Conservation (phyloP, 1,140 invertebrate species). For the Drosophila ohnishii region DNA sequence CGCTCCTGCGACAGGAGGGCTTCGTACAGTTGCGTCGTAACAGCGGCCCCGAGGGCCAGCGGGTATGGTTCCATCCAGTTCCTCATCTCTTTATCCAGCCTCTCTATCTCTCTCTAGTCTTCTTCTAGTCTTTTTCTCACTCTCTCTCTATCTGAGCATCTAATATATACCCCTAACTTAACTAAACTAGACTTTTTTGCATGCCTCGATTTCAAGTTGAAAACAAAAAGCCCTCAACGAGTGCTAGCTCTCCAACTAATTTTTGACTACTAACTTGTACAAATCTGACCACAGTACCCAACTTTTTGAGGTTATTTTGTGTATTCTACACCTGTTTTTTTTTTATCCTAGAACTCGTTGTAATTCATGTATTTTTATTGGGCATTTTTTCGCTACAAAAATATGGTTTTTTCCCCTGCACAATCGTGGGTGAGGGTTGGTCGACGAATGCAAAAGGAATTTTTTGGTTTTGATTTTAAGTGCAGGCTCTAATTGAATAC, state of each 20-base stretch:
- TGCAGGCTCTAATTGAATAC: neutral
- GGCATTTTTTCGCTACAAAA: conserved; percentile 23
- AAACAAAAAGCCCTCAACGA: conserved; percentile 43
- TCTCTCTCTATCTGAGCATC: conserved; percentile 17
- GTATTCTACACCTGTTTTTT: conserved; percentile 42
- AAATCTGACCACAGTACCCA: conserved; percentile 40
- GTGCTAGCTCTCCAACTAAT: conserved; percentile 26
- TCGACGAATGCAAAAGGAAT: conserved; percentile 20
- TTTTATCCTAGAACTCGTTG: conserved; percentile 43
- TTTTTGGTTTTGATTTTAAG: neutral
- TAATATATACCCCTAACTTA: conserved; percentile 35
- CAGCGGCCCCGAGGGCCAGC: conserved; percentile 82
- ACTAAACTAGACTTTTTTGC: conserved; percentile 60
- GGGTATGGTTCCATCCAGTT: conserved; percentile 76
- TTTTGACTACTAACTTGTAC: conserved; percentile 56
- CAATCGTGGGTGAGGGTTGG: conserved; percentile 34
- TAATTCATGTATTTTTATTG: conserved; percentile 28
- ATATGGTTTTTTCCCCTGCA: conserved; percentile 32
- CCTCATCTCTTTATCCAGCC: conserved; percentile 64
- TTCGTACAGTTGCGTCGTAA: conserved; percentile 82
- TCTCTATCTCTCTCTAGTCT: conserved; percentile 48
- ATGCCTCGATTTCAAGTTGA: conserved; percentile 58
- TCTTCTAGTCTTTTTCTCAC: conserved; percentile 24
- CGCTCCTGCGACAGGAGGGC: conserved; percentile 82
- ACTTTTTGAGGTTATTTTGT: conserved; percentile 55